A percentile compares a stretch with the other conserved stretches of the same genome.
Conservation (phyloP, 2,113 vertebrate genomes). For the Nyctereutes procyonoides region DNA sequence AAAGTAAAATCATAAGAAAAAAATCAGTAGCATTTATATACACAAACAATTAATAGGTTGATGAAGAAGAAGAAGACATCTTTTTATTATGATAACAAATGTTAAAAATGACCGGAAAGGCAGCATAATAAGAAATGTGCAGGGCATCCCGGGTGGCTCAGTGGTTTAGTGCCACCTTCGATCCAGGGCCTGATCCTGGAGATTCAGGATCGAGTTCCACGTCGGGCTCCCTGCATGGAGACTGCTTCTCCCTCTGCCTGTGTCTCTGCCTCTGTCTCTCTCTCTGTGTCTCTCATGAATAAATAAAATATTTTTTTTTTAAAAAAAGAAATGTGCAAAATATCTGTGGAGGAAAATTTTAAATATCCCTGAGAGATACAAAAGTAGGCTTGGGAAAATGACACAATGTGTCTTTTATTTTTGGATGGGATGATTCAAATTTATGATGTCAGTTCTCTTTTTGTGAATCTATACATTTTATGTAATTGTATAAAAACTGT, state of each 20-base stretch:
- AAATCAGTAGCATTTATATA: neutral
- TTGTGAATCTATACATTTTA: neutral
- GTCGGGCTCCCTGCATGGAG: too few relatives aligned
- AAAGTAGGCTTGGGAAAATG: neutral
- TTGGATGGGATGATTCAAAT: neutral
- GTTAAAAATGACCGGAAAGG: neutral
- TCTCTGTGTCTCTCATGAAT: too few relatives aligned
- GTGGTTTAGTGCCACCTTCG: too few relatives aligned
- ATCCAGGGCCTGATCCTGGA: too few relatives aligned
- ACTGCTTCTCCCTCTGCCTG: too few relatives aligned
- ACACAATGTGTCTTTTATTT: neutral
- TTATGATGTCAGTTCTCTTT: neutral
- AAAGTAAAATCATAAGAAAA: neutral
- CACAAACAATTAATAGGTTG: neutral
- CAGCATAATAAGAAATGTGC: neutral
- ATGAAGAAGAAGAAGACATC: neutral
- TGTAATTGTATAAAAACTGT: neutral
- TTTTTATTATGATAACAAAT: neutral
- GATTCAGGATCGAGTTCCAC: too few relatives aligned
- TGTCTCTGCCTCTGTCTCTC: too few relatives aligned
- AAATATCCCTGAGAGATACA: neutral
- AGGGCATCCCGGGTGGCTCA: neutral
- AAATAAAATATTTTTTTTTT: too few relatives aligned
- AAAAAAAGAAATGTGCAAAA: neutral
- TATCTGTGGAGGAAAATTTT: neutral